phyloP scores from a whole-genome alignment of 2,113 vertebrate species.

The Ptilonorhynchus violaceus region DNA sequence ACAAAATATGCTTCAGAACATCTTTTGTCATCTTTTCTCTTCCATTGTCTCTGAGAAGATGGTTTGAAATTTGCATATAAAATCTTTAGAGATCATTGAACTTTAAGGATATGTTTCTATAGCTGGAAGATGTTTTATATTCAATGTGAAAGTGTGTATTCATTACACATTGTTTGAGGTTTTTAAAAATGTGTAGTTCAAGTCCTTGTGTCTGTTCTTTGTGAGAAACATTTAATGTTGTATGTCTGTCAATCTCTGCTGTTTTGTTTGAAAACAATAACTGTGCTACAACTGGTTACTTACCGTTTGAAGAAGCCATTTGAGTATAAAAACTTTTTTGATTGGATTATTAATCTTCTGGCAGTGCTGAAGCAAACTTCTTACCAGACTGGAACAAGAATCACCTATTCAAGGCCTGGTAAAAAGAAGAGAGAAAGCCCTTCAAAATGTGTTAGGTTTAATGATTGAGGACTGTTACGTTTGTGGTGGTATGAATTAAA shows the following conservation, averaged over 20 bases:
- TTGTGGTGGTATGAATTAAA: neutral
- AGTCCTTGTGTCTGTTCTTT: neutral
- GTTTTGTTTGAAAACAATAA: neutral
- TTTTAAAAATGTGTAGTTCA: neutral
- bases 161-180: neutral
- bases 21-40: neutral
- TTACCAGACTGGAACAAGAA: neutral
- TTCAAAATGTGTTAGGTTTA: neutral
- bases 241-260: neutral
- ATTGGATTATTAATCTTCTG: slow-evolving; percentile 8
- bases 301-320: slow-evolving; percentile 42
- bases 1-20: neutral
- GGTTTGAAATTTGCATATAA: neutral
- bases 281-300: neutral
- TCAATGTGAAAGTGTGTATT: neutral
- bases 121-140: neutral
- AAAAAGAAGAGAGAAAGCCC: neutral
- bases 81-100: neutral
- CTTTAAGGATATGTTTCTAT: neutral
- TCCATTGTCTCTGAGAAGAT: neutral
- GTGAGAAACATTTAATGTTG: neutral
- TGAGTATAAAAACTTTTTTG: neutral
- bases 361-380: slow-evolving; percentile 4
- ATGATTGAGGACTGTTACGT: neutral
- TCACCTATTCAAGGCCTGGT: neutral